Evolutionary conservation across 2,888 invertebrate genomes (phyloP).

Genomic region (Idaea dimidiata): DNA sequence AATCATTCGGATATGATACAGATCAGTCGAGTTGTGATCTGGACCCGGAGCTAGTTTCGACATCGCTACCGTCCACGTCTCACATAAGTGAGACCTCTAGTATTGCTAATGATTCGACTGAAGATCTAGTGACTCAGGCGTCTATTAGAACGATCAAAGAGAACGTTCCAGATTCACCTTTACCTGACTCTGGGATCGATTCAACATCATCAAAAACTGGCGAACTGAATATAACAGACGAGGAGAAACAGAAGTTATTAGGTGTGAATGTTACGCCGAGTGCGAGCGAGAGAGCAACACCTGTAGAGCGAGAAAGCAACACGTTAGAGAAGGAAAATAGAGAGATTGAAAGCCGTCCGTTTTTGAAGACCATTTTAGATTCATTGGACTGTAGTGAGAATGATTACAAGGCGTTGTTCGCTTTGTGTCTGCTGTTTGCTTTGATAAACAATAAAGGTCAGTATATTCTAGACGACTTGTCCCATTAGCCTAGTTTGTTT

Average conservation of each 20-base stretch:
- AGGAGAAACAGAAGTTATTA: slow-evolving; percentile 90
- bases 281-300: slow-evolving; percentile 43
- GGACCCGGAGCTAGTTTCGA: slow-evolving; percentile 75
- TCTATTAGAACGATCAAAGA: slow-evolving; percentile 46
- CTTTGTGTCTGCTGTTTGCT: slow-evolving; percentile 94
- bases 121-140: slow-evolving; percentile 69
- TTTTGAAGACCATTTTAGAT: slow-evolving; percentile 93
- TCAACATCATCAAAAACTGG: slow-evolving; percentile 69
- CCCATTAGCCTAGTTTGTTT: background rate
- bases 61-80: slow-evolving; percentile 75
- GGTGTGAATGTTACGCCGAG: slow-evolving; percentile 44
- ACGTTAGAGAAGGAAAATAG: slow-evolving; percentile 60
- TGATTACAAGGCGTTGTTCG: slow-evolving; percentile 96
- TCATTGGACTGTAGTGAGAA: slow-evolving; percentile 94
- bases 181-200: slow-evolving; percentile 72
- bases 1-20: slow-evolving; percentile 65
- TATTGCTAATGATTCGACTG: slow-evolving; percentile 72
- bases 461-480: slow-evolving; percentile 28
- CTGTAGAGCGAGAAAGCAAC: slow-evolving; percentile 40
- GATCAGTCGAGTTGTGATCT: slow-evolving; percentile 76
- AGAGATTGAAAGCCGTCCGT: slow-evolving; percentile 85
- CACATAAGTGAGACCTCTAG: slow-evolving; percentile 75
- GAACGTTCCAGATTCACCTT: slow-evolving; percentile 75
- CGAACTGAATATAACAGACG: slow-evolving; percentile 92
- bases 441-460: slow-evolving; percentile 96